Percentiles rank a stretch among this genome's conserved stretches.
Conservation (phyloP, 2,888 invertebrate genomes). For the Hedychridium roseum region DNA sequence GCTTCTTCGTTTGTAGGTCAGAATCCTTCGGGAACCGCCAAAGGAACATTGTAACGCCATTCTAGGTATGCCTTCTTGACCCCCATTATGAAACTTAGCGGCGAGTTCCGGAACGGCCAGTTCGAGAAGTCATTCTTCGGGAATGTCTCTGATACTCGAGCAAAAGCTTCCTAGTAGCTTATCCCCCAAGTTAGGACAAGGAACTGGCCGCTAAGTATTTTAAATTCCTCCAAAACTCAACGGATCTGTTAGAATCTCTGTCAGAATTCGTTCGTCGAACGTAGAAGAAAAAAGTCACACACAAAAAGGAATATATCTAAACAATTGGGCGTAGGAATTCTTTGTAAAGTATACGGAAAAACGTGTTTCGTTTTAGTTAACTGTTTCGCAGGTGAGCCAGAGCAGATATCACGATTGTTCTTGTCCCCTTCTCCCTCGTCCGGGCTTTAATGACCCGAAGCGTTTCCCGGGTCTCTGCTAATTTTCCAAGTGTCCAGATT, state of each 20-base stretch:
- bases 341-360: neutral
- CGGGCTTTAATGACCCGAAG: slow-evolving; percentile 25
- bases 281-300: neutral
- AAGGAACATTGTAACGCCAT: slow-evolving; percentile 12
- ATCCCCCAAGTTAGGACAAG: neutral
- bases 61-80: slow-evolving; percentile 32
- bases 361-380: neutral
- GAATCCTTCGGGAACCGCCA: slow-evolving; percentile 22
- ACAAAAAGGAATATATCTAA: too few species aligned
- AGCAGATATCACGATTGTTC: too few species aligned
- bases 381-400: too few species aligned
- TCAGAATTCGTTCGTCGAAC: neutral
- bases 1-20: slow-evolving; percentile 34
- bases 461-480: slow-evolving; percentile 29
- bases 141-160: slow-evolving; percentile 1
- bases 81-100: too few species aligned
- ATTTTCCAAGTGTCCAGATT: slow-evolving; percentile 37
- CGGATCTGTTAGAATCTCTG: neutral
- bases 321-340: too few species aligned
- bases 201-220: neutral
- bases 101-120: too few species aligned
- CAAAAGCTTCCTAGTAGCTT: slow-evolving; percentile 17
- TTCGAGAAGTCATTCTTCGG: too few species aligned
- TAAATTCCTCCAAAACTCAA: neutral
- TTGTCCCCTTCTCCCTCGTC: neutral